Evolutionary conservation across 2,113 vertebrate species (phyloP), one percentile per base, ranked within the genome.

Genomic region (Phylloscopus whistleri): DNA sequence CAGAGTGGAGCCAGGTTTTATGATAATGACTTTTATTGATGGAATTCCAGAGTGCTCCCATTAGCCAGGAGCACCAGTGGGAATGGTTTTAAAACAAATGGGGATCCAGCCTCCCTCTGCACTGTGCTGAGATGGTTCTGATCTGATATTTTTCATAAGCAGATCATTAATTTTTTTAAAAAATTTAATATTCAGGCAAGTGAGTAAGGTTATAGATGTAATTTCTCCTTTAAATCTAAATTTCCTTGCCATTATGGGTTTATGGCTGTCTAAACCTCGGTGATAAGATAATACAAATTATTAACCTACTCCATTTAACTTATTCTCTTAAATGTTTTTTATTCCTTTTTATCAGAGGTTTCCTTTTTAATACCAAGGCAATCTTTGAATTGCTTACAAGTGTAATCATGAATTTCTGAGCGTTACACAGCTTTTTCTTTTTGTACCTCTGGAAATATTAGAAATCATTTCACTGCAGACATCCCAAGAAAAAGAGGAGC

Each of bases 321-420:
- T 30, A 6, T 37, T 55, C 53, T 87, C 35, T 91, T 72, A 89
- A 74, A 96, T 91, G 89, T 73, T 92, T 92, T 96, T 95, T 75
- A 91, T 84, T 96, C 69, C 62, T 82, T 94, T 96, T 95, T 72
- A 95, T 89, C 77, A 23, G 70, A 69, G n/a, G 58, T 48, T 78
- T 70, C 44, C 75, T 90, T 89, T 82, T 72, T 44, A 72, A 56
- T 82, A 55, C 41, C 28, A 46, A 82, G n/a, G 77, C 84, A 91
- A 76, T 92, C 56, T 91, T 87, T 91, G 66, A 91, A 56, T 93
- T 95, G 81, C 77, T 82, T 87, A 68, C 77, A 78, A 76, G 53
- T 53, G 44, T 93, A 94, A 97, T 91, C 93, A 87, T 5, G 49
- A 59, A 75, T 94, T 94, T 94, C 48, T 87, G 73, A 95, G 72